Conservation (phyloP, 2,888 invertebrate species). For the Aethes cnicana region DNA sequence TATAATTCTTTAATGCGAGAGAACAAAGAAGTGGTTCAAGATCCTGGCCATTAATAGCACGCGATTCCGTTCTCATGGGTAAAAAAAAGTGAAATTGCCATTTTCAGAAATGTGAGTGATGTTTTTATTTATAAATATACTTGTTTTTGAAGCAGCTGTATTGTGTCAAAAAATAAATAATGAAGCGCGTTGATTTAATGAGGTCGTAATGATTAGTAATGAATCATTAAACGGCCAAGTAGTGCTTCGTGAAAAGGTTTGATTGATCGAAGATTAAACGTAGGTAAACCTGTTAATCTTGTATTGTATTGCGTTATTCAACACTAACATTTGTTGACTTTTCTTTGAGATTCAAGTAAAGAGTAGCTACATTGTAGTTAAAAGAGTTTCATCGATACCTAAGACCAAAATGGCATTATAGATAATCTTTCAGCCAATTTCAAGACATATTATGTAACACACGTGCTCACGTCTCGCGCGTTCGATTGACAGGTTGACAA, state of each 20-base stretch:
- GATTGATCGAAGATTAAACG: constrained; percentile 14
- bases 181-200: constrained; percentile 16
- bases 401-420: no score
- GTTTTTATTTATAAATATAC: constrained; percentile 35
- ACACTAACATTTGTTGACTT: no score
- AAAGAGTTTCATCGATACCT: no score
- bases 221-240: constrained; percentile 10
- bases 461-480: not conserved
- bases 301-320: no score
- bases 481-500: constrained; percentile 13
- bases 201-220: constrained; percentile 16
- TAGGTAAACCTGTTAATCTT: not conserved
- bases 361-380: no score
- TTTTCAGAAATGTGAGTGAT: constrained; percentile 8
- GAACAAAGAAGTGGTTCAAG: constrained; percentile 45
- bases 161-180: constrained; percentile 4
- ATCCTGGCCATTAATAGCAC: constrained; percentile 45
- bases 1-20: constrained; percentile 40
- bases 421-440: constrained; percentile 22
- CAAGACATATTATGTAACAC: constrained; percentile 13
- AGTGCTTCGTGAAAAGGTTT: not conserved
- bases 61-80: constrained; percentile 51
- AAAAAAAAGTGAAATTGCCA: constrained; percentile 5
- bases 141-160: constrained; percentile 26
- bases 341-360: no score